Evolutionary conservation across 2,888 invertebrate species (phyloP).

Genomic region (Mantis religiosa): DNA sequence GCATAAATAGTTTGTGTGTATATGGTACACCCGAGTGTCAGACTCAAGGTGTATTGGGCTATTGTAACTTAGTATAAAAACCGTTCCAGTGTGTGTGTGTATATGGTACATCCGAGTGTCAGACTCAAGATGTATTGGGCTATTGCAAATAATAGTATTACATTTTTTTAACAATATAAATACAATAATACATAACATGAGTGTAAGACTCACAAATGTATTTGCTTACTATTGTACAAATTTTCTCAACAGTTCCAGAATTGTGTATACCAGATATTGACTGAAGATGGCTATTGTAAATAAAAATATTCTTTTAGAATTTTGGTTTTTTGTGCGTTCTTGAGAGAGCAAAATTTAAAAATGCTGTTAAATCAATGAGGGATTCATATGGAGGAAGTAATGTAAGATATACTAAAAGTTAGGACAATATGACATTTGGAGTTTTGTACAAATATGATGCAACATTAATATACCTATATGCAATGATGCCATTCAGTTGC

Average conservation of each 20-base stretch:
- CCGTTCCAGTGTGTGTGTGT: slow-evolving; percentile 20
- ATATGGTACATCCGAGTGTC: slow-evolving; percentile 28
- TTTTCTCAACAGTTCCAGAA: neutral
- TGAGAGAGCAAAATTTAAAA: neutral
- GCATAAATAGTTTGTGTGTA: slow-evolving; percentile 26
- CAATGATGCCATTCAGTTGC: too few relatives aligned
- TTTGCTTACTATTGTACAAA: slow-evolving; percentile 15
- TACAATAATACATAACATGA: slow-evolving; percentile 28
- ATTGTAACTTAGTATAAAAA: slow-evolving; percentile 28
- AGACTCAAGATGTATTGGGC: slow-evolving; percentile 27
- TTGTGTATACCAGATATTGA: neutral
- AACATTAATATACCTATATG: too few relatives aligned
- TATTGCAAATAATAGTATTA: slow-evolving; percentile 19
- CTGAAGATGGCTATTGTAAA: slow-evolving; percentile 15
- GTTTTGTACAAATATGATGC: too few relatives aligned
- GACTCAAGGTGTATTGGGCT: slow-evolving; percentile 30
- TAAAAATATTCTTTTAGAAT: neutral
- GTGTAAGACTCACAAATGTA: slow-evolving; percentile 27
- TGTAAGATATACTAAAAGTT: too few relatives aligned
- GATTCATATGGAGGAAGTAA: neutral
- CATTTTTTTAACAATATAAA: slow-evolving; percentile 12
- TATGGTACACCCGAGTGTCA: slow-evolving; percentile 29
- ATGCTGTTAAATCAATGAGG: neutral
- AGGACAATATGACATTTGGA: too few relatives aligned
- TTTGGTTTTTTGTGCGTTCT: neutral